A percentile compares a stretch with the other conserved stretches of the same genome.
Evolutionary conservation across 2,113 vertebrate genomes (phyloP).

Genomic region (Xiphophorus hellerii): DNA sequence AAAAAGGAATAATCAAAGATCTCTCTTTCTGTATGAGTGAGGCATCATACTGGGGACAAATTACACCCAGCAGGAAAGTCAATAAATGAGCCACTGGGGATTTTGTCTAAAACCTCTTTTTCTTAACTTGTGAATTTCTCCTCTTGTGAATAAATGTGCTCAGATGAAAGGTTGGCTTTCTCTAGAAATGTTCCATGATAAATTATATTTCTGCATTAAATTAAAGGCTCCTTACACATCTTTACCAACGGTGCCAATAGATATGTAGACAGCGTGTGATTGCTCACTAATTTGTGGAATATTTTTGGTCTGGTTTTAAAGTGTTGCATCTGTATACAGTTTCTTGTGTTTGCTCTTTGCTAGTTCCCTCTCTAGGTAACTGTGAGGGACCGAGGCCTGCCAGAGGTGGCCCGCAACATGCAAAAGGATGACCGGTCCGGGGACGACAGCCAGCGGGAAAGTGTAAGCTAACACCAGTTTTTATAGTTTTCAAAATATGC

Average conservation of each 20-base stretch:
- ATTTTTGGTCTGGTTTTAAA: background rate
- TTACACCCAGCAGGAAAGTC: too few relatives aligned
- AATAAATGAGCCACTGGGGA: too few relatives aligned
- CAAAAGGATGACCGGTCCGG: constrained; percentile 70
- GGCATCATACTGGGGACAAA: too few relatives aligned
- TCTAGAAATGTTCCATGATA: too few relatives aligned
- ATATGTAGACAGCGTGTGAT: background rate
- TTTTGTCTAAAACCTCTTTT: background rate
- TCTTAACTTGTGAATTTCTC: background rate
- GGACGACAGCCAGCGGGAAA: constrained; percentile 64
- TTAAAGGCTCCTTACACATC: background rate
- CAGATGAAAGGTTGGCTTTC: too few relatives aligned
- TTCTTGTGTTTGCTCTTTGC: background rate
- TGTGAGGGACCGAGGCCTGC: constrained; percentile 34
- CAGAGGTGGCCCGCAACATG: constrained; percentile 68
- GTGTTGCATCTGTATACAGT: background rate
- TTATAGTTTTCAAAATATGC: too few relatives aligned
- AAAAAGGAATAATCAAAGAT: too few relatives aligned
- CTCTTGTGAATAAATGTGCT: too few relatives aligned
- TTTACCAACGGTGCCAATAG: background rate
- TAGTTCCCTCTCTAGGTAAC: constrained; percentile 10
- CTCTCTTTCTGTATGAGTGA: too few relatives aligned
- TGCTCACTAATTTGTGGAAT: background rate
- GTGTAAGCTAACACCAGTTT: constrained; percentile 50
- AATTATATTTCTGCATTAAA: too few relatives aligned